These are phyloP conservation scores for Nowickia ferox DNA, from an alignment of 2,888 invertebrate species.

Conservation along the genomic window DNA sequence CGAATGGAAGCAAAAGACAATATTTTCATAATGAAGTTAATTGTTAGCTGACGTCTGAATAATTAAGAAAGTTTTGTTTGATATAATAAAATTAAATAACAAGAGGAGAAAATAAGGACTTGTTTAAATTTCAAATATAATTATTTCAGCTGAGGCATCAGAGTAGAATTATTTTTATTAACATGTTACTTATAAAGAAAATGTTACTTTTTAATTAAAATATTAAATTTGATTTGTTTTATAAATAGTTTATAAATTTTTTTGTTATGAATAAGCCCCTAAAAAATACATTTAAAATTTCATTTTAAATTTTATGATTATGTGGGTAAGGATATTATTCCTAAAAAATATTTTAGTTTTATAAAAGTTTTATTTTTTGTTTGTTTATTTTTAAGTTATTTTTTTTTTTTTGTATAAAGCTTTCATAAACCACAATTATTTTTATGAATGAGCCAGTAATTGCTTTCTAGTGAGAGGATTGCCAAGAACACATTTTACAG, in stretches of 20 bases:
- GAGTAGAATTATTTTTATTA: background rate
- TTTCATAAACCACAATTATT: no score
- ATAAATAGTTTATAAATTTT: no score
- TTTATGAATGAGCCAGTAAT: no score
- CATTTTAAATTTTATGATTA: background rate
- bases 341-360: no score
- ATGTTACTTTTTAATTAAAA: background rate
- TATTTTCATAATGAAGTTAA: conserved; percentile 43
- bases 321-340: no score
- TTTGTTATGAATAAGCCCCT: no score
- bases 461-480: no score
- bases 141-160: background rate
- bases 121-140: conserved; percentile 2
- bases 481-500: no score
- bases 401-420: no score
- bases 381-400: no score
- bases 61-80: conserved; percentile 31
- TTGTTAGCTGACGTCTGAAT: conserved; percentile 21
- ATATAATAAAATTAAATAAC: conserved; percentile 5
- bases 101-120: background rate
- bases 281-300: background rate
- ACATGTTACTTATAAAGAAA: background rate
- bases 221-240: no score
- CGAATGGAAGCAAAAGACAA: background rate
- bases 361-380: no score